Evolutionary conservation across 2,797 vertebrate species (phyloP).

Genomic region (Bradypodion ventrale): DNA sequence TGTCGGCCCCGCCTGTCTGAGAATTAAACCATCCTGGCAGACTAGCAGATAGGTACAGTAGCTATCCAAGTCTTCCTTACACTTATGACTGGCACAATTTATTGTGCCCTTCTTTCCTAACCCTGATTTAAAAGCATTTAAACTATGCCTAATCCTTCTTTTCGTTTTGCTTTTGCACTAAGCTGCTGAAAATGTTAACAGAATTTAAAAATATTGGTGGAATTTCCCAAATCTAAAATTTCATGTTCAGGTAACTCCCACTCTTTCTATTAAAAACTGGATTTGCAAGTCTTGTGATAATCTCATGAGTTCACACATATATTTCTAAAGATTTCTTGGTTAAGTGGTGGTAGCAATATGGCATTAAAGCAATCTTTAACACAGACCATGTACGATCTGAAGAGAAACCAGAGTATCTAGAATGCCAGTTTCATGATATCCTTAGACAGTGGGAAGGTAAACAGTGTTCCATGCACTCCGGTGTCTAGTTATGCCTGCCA

Average conservation of each 20-base stretch:
- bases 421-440: too few relatives aligned
- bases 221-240: not conserved
- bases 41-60: not conserved
- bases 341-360: not conserved
- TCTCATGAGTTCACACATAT: not conserved
- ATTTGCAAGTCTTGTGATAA: not conserved
- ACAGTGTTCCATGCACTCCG: too few relatives aligned
- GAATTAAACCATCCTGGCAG: not conserved
- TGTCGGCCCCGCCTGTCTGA: too few relatives aligned
- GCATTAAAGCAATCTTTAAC: not conserved
- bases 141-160: constrained; percentile 9
- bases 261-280: constrained; percentile 1
- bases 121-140: not conserved
- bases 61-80: not conserved
- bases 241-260: accelerated
- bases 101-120: constrained; percentile 19
- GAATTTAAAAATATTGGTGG: constrained; percentile 36
- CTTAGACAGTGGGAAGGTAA: too few relatives aligned
- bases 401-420: too few relatives aligned
- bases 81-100: not conserved
- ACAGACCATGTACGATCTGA: too few relatives aligned
- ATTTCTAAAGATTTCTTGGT: not conserved
- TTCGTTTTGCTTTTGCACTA: not conserved
- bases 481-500: too few relatives aligned
- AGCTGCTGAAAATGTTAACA: constrained; percentile 36